Conservation (phyloP, 2,888 invertebrate genomes). For the Pachymerium ferrugineum region DNA sequence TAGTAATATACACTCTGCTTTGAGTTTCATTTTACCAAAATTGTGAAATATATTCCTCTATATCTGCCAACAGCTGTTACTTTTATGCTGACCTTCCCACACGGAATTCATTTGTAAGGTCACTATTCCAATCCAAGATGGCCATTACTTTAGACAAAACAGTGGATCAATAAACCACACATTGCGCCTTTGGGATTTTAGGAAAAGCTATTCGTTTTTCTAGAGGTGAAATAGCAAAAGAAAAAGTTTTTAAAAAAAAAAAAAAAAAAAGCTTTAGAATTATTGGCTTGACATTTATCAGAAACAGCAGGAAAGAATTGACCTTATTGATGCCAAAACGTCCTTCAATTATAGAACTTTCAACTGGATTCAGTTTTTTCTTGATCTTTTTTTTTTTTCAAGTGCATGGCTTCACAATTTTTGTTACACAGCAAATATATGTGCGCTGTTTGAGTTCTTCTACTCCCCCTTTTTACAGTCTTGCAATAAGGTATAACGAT, state of each 20-base stretch:
- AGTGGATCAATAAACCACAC: neutral
- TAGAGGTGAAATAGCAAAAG: neutral
- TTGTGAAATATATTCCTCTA: neutral
- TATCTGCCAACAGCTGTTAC: neutral
- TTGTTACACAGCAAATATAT: no score
- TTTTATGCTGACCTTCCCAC: neutral
- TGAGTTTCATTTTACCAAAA: neutral
- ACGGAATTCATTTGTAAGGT: neutral
- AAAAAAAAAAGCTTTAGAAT: neutral
- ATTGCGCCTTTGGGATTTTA: neutral
- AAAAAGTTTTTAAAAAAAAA: neutral
- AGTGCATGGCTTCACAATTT: no score
- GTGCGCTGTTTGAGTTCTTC: no score
- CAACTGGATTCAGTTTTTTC: no score
- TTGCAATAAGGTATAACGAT: no score
- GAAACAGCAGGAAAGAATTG: neutral
- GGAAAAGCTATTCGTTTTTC: no score
- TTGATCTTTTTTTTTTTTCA: no score
- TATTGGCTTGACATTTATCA: neutral
- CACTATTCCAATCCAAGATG: neutral
- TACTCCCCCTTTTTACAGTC: no score
- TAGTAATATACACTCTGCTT: neutral
- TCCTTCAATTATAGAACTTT: no score
- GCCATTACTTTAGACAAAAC: neutral
- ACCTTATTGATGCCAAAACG: no score